Evolutionary conservation across 1,140 invertebrate genomes (phyloP), one percentile per base, ranked within the genome.

Genomic region (Megathymus violae): DNA sequence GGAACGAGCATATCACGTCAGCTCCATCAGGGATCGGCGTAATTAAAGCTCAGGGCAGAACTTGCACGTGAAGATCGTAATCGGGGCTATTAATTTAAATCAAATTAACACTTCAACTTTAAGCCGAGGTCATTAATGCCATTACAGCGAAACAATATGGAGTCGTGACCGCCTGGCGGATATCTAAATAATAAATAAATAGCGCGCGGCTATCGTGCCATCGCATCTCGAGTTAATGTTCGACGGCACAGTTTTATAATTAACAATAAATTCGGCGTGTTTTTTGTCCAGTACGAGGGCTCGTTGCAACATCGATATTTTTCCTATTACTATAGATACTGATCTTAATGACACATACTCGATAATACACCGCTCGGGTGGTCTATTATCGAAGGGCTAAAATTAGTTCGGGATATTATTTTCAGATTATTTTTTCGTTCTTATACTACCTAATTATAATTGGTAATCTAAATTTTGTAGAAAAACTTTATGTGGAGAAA

Each of bases 131-230:
- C 86, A 87, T 90, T 88, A 89, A 85, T 87, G 88, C 73, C 82
- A 88, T 88, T 89, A 88, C 77, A 73, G 69, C 82, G 82, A 88
- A 89, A 88, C 85, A 89, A 89, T 88, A 88, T 85, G 85, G 78
- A 87, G 81, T 91, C 88, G 86, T 91, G 88, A 91, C 88, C 86
- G 85, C 80, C 63, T 77, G 78, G 76, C 84, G 78, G 82, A 89
- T 91, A 89, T 87, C 88, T 89, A 89, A 91, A 89, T 89, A 91
- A 91, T 91, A 89, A 88, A 89, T 89, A 89, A 91, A 89, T 91
- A 91, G 80, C 79, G 71, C 59, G 69, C 74, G 60, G 70, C 69
- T 89, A 91, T 91, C 86, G 76, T 66, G 67, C 74, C 72, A 76
- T 74, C 76, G 81, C 76, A 89, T 89, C 86, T 85, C 77, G 72